A percentile compares a stretch with the other conserved stretches of the same genome.
These are phyloP conservation scores for Dermatemys mawii DNA, from an alignment of 2,113 vertebrate species.

Conservation along the genomic window DNA sequence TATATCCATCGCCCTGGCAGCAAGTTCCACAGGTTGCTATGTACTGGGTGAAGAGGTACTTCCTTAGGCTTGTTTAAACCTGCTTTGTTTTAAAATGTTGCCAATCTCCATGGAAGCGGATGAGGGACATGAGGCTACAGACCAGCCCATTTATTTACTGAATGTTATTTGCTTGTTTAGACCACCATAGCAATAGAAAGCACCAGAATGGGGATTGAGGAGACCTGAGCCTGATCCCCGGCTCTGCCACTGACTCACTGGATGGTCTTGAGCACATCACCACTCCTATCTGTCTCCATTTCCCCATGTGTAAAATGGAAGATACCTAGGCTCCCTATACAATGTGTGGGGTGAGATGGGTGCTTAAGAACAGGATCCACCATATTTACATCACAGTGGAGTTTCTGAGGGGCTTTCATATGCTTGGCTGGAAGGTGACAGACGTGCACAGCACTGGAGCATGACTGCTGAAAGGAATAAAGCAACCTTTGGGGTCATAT, in stretches of 20 bases:
- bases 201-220: background rate
- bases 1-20: background rate
- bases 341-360: no score
- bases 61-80: background rate
- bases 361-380: background rate
- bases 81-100: background rate
- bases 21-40: background rate
- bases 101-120: background rate
- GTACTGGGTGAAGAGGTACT: background rate
- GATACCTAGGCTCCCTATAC: background rate
- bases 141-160: background rate
- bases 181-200: background rate
- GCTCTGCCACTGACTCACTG: background rate
- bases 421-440: background rate
- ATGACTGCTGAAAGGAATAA: background rate
- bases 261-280: background rate
- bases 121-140: background rate
- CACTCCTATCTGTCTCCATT: background rate
- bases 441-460: background rate
- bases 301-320: background rate
- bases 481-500: background rate
- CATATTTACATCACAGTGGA: background rate
- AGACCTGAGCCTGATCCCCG: background rate
- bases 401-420: background rate
- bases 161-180: background rate